Conservation (phyloP, 2,888 invertebrate genomes). For the Nomada lathburiana region DNA sequence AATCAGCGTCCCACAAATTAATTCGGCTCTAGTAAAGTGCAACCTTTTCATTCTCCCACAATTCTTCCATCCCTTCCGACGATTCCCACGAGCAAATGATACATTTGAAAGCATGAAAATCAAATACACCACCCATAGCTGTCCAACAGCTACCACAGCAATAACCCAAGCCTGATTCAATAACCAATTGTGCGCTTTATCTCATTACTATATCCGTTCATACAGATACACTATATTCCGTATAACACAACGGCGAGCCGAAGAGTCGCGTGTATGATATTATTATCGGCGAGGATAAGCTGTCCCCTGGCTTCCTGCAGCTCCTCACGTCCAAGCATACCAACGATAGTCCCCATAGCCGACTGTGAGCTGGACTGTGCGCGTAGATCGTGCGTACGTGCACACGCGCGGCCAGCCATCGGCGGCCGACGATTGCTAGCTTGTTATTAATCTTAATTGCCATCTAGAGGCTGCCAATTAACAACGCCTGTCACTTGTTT, state of each 20-base stretch:
- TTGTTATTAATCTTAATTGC: constrained; percentile 84
- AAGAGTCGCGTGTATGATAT: constrained; percentile 51
- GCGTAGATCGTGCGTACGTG: constrained; percentile 18
- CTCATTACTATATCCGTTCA: constrained; percentile 54
- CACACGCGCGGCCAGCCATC: constrained; percentile 46
- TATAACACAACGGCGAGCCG: background rate
- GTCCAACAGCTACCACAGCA: too few relatives aligned
- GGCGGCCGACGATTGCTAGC: constrained; percentile 74
- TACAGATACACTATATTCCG: background rate
- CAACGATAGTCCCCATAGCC: constrained; percentile 1
- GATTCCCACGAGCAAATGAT: too few relatives aligned
- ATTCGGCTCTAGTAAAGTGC: too few relatives aligned
- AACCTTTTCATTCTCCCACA: too few relatives aligned
- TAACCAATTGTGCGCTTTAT: constrained; percentile 39
- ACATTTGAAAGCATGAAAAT: too few relatives aligned
- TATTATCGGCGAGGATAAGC: constrained; percentile 53
- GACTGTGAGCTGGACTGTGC: background rate
- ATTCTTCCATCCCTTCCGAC: too few relatives aligned
- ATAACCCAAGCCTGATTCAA: too few relatives aligned
- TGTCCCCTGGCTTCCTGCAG: constrained; percentile 47
- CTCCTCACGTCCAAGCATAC: constrained; percentile 29
- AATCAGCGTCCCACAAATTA: too few relatives aligned
- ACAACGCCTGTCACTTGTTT: constrained; percentile 82
- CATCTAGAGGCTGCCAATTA: constrained; percentile 82
- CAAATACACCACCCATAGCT: too few relatives aligned